A percentile compares a stretch with the other conserved stretches of the same genome.
These are phyloP conservation scores for Tenthredo mesomela DNA, from an alignment of 2,888 invertebrate genomes.

Conservation along the genomic window DNA sequence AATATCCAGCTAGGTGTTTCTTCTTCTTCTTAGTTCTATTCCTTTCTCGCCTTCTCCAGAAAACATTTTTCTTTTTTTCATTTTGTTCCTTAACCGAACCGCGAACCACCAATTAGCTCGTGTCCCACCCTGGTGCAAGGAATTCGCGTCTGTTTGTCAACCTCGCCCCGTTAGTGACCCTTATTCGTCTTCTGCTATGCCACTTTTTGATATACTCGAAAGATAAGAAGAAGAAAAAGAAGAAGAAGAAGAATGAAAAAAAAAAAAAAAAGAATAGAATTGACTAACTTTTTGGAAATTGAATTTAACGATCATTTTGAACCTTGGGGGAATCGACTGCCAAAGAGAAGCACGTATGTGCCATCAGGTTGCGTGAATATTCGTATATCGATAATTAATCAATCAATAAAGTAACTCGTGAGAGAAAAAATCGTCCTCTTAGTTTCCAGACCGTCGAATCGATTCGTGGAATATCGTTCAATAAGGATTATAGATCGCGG, in stretches of 20 bases:
- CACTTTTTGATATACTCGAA: neutral
- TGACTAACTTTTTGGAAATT: too few relatives aligned
- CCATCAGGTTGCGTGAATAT: slow-evolving; percentile 55
- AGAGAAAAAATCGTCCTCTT: slow-evolving; percentile 9
- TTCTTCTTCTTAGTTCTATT: slow-evolving; percentile 53
- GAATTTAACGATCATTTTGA: too few relatives aligned
- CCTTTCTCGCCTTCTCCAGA: slow-evolving; percentile 51
- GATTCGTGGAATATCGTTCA: slow-evolving; percentile 54
- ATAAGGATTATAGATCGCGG: slow-evolving; percentile 59
- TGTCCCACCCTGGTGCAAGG: slow-evolving; percentile 25
- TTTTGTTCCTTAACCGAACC: slow-evolving; percentile 54
- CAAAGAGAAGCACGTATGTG: slow-evolving; percentile 57
- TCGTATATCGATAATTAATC: slow-evolving; percentile 22
- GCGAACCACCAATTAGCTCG: slow-evolving; percentile 74
- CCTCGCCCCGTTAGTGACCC: slow-evolving; percentile 24
- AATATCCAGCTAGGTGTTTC: slow-evolving; percentile 63
- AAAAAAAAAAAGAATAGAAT: too few relatives aligned
- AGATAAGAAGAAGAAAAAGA: neutral
- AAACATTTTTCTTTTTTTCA: slow-evolving; percentile 47
- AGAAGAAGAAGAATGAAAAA: neutral
- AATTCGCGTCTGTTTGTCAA: slow-evolving; percentile 50
- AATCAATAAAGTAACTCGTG: slow-evolving; percentile 45
- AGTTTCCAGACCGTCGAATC: slow-evolving; percentile 43
- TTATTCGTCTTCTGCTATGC: slow-evolving; percentile 32
- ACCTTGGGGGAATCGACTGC: neutral